Conservation (phyloP, 1,140 invertebrate genomes). For the Cherax quadricarinatus region DNA sequence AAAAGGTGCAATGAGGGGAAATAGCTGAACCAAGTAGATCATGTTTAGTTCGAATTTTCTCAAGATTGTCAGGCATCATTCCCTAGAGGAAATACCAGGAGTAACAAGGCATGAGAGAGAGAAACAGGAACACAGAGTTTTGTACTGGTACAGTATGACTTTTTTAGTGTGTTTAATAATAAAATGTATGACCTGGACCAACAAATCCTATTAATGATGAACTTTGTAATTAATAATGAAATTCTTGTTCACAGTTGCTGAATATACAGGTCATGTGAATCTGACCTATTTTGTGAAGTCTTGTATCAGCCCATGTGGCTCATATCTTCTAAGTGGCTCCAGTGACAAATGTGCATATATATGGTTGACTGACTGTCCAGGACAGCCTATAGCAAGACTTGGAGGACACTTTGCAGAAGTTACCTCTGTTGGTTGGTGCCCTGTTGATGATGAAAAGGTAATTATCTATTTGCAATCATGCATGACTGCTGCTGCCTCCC, state of each 20-base stretch:
- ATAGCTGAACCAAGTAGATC: no score
- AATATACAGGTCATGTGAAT: slow-evolving; percentile 83
- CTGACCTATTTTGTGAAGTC: slow-evolving; percentile 90
- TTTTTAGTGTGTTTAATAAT: no score
- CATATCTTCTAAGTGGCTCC: slow-evolving; percentile 89
- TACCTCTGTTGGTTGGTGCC: slow-evolving; percentile 88
- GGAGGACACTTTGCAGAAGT: slow-evolving; percentile 88
- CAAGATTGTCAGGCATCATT: no score
- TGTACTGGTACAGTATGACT: no score
- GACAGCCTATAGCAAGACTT: slow-evolving; percentile 83
- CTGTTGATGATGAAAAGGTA: slow-evolving; percentile 77
- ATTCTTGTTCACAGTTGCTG: slow-evolving; percentile 74
- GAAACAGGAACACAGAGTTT: no score
- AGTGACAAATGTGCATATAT: slow-evolving; percentile 90
- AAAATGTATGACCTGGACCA: no score
- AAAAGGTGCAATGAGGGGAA: no score
- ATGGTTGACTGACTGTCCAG: slow-evolving; percentile 84
- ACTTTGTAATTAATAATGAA: not conserved
- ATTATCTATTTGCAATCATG: slow-evolving; percentile 60
- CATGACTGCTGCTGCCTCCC: no score
- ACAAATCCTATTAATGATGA: no score
- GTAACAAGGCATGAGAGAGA: no score
- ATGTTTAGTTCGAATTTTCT: no score
- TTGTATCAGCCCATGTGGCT: slow-evolving; percentile 86
- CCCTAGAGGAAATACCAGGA: no score